Conservation (phyloP, 1,140 invertebrate species). For the Calycopis cecrops region DNA sequence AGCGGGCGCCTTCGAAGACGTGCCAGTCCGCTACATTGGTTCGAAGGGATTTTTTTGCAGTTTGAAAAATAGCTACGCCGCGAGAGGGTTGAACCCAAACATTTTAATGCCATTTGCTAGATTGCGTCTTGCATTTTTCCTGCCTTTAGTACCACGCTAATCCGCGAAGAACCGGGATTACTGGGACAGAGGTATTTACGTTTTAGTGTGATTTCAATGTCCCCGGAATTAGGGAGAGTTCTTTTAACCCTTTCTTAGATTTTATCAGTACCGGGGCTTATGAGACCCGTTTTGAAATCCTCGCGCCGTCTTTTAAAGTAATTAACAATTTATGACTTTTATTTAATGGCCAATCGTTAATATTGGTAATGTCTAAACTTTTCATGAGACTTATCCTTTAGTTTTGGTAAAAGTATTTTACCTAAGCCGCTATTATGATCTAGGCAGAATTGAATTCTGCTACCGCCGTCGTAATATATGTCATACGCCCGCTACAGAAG, state of each 20-base stretch:
- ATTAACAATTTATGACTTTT: no score
- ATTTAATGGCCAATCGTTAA: no score
- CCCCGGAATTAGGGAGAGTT: slow-evolving; percentile 50
- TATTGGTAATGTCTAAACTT: no score
- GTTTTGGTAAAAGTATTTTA: no score
- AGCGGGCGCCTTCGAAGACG: slow-evolving; percentile 64
- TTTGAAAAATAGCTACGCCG: slow-evolving; percentile 67
- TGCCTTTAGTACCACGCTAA: slow-evolving; percentile 57
- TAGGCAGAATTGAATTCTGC: no score
- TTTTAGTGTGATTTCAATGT: slow-evolving; percentile 70
- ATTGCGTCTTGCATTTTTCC: slow-evolving; percentile 73
- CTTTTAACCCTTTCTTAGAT: slow-evolving; percentile 58
- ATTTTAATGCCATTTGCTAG: slow-evolving; percentile 75
- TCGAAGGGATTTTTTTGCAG: slow-evolving; percentile 63
- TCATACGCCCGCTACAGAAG: no score
- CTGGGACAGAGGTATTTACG: slow-evolving; percentile 65
- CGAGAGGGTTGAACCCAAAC: slow-evolving; percentile 69
- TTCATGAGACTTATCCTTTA: no score
- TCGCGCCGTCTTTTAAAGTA: no score
- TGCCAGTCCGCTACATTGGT: slow-evolving; percentile 67
- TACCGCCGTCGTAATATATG: no score
- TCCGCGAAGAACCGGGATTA: slow-evolving; percentile 70
- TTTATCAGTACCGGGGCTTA: slow-evolving; percentile 45
- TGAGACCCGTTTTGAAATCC: no score
- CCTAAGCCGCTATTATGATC: no score